Percentiles rank a stretch among this genome's conserved stretches.
phyloP scores from a whole-genome alignment of 2,888 invertebrate species.

The Cecidostiba fungosa region DNA sequence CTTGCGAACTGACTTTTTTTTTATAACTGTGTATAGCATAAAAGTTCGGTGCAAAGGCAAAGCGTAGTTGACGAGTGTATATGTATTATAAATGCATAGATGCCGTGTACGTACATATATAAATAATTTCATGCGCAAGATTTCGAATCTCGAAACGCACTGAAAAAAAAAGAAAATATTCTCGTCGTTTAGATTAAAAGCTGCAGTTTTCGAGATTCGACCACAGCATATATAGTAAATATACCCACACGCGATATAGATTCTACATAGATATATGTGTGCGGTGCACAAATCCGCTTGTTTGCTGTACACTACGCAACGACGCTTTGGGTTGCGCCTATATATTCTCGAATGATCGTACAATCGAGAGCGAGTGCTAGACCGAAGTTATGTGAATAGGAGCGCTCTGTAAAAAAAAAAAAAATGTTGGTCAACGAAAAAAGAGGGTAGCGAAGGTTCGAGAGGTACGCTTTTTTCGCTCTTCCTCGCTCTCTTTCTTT shows the following conservation, averaged over 20 bases:
- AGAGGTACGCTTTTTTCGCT: background rate
- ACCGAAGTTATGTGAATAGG: slow-evolving; percentile 38
- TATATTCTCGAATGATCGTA: slow-evolving; percentile 64
- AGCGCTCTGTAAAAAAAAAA: slow-evolving; percentile 29
- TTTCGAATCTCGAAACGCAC: no score
- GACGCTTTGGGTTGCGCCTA: slow-evolving; percentile 75
- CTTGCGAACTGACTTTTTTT: slow-evolving; percentile 23
- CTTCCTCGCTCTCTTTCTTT: background rate
- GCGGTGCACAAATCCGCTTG: slow-evolving; percentile 76
- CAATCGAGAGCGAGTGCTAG: slow-evolving; percentile 38
- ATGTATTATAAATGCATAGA: slow-evolving; percentile 30
- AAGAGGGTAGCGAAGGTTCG: background rate
- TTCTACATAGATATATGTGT: slow-evolving; percentile 60
- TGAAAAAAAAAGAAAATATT: no score
- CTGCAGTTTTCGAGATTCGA: background rate
- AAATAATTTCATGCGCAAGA: no score
- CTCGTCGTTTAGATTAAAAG: no score
- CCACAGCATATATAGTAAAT: background rate
- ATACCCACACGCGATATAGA: slow-evolving; percentile 1
- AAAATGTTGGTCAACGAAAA: slow-evolving; percentile 21
- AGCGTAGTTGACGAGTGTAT: slow-evolving; percentile 64
- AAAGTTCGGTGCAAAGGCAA: slow-evolving; percentile 49
- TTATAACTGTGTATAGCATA: slow-evolving; percentile 14
- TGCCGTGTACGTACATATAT: no score
- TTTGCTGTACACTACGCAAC: slow-evolving; percentile 77